A percentile compares a stretch with the other conserved stretches of the same genome.
Evolutionary conservation across 2,113 vertebrate species (phyloP).

Genomic region (Lepidothrix coronata): DNA sequence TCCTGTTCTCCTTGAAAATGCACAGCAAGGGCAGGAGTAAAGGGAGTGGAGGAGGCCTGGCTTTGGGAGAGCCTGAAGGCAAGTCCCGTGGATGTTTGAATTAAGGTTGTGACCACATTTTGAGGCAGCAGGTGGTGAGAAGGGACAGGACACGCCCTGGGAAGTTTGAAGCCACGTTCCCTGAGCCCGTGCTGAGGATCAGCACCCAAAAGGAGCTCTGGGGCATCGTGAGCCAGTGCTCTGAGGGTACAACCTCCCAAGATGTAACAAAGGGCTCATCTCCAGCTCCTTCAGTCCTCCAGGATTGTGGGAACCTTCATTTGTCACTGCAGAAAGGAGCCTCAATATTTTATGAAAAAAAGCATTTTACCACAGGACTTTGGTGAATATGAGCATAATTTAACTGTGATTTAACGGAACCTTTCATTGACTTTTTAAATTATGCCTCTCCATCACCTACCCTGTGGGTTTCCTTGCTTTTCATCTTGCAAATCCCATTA

Average conservation of each 20-base stretch:
- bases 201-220: neutral
- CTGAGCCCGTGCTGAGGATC: neutral
- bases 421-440: constrained; percentile 78
- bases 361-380: constrained; percentile 55
- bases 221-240: accelerated
- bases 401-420: constrained; percentile 73
- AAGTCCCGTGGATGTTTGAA: accelerated
- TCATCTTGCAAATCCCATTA: constrained; percentile 71
- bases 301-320: constrained; percentile 1
- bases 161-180: accelerated
- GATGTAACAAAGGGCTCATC: neutral
- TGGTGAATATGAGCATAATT: constrained; percentile 68
- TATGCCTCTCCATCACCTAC: constrained; percentile 70
- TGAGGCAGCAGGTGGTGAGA: neutral
- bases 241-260: neutral
- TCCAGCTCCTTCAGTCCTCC: neutral
- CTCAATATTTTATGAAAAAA: constrained; percentile 73
- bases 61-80: neutral
- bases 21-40: neutral
- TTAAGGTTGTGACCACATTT: neutral
- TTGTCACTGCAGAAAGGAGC: constrained; percentile 58
- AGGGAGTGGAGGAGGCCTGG: neutral
- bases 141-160: neutral
- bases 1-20: neutral
- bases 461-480: constrained; percentile 73